A percentile compares a stretch with the other conserved stretches of the same genome.
phyloP scores from a whole-genome alignment of 1,140 invertebrate genomes.

The Manduca sexta region DNA sequence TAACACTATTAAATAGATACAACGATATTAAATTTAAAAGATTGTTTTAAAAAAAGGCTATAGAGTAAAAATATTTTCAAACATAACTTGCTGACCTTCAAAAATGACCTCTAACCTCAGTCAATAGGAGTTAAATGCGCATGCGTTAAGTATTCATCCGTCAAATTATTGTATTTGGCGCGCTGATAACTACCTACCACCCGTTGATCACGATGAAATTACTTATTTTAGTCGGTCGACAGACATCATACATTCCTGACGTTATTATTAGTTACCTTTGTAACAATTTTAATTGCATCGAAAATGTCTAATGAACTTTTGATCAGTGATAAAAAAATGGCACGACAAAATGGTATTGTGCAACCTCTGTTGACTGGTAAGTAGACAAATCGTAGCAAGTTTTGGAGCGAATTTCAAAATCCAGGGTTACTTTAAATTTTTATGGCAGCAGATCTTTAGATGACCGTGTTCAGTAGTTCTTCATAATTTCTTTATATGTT shows the following conservation, averaged over 20 bases:
- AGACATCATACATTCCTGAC: constrained; percentile 50
- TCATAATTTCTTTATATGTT: no score
- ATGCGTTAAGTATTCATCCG: constrained; percentile 49
- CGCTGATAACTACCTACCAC: constrained; percentile 50
- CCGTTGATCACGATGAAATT: constrained; percentile 58
- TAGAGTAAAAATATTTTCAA: constrained; percentile 3
- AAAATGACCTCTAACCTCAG: constrained; percentile 41
- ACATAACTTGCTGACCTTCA: constrained; percentile 33
- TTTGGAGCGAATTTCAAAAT: constrained; percentile 44
- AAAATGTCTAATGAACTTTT: constrained; percentile 62
- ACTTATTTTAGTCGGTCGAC: constrained; percentile 54
- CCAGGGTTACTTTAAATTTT: neutral
- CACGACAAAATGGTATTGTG: constrained; percentile 84
- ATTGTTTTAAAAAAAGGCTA: no score
- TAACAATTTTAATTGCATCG: constrained; percentile 25
- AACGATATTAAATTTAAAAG: no score
- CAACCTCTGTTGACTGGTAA: constrained; percentile 86
- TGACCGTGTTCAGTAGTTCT: no score
- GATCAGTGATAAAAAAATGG: constrained; percentile 44
- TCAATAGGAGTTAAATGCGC: constrained; percentile 50
- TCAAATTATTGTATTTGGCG: constrained; percentile 63
- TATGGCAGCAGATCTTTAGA: no score
- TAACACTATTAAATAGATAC: no score
- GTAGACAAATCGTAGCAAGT: constrained; percentile 14
- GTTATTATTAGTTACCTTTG: constrained; percentile 22